Conservation (phyloP, 35 echinoderm and acorn worm species). For the Heliocidaris erythrogramma region DNA sequence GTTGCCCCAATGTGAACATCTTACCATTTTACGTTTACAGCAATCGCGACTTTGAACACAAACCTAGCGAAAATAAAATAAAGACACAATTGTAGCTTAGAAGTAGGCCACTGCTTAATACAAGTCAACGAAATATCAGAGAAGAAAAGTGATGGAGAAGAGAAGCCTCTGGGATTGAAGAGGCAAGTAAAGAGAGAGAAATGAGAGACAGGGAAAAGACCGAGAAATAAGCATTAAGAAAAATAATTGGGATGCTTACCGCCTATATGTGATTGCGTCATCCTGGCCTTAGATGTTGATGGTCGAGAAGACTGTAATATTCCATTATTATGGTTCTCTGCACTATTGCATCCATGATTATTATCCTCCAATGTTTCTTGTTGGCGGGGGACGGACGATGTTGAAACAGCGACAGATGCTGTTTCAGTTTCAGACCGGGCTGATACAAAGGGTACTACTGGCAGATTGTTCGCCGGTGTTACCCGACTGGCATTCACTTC, state of each 20-base stretch:
- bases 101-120: background rate
- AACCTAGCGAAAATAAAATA: background rate
- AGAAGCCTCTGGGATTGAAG: background rate
- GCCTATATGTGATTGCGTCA: background rate
- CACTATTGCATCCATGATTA: background rate
- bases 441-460: background rate
- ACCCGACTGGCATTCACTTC: background rate
- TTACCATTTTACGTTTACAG: background rate
- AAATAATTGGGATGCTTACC: background rate
- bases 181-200: background rate
- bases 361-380: background rate
- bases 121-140: background rate
- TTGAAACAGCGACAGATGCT: background rate
- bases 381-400: background rate
- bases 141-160: too few species aligned
- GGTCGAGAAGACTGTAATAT: background rate
- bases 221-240: too few species aligned
- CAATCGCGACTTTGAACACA: background rate
- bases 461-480: too few species aligned
- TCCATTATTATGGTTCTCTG: background rate
- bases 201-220: background rate
- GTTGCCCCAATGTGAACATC: background rate
- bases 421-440: background rate
- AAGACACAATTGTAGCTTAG: background rate
- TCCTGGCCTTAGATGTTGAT: background rate